Base-by-base conservation (phyloP, 1,140 invertebrate genomes). In the Contarinia nasturtii region DNA sequence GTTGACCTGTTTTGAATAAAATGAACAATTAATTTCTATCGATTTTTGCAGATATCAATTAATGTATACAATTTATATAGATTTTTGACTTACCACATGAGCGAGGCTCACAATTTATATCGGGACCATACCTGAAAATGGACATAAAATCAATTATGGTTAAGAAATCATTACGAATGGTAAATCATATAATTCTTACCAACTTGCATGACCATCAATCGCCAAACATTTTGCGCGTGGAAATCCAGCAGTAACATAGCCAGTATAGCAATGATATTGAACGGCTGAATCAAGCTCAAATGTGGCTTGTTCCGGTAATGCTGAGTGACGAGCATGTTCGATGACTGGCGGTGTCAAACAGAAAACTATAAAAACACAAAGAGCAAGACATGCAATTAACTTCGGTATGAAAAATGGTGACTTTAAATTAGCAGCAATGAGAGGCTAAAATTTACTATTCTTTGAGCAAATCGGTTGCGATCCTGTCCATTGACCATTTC, bases 401-500 rank as follows among this genome's bases (percentile, higher is more conserved):
- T 12, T 19, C 41, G 14, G 19, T 45, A 27, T 27, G 27, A 27
- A 27, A 27, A 27, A 27, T n/a, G n/a, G n/a, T n/a, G n/a, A n/a
- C n/a, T n/a, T n/a, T n/a, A n/a, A n/a, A n/a, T n/a, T 8, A 43
- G 20, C 41, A 43, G 7, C 15, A 8, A 43, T 44, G 36, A 20
- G 7, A 22, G 11, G 14, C 14, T 33, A 37, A 15, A 43, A 70
- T 67, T 73, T 72, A 77, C 82, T 76, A 56, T 91, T 90, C 63
- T 87, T 81, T 63, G 85, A 87, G 70, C 93, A 97, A 15, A 77
- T 72, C 1, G 91, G 88, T 17, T 82, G 74, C 14, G 75, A 72
- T 2, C 87, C 90, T 1, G 86, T 87, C 93, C 93, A 98, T 38
- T 78, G 76, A 7, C 89, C 86, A 60, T 95, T 88, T 56, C 90